Base-by-base conservation (phyloP, 1,140 invertebrate genomes). In the Lanistes nyassanus region DNA sequence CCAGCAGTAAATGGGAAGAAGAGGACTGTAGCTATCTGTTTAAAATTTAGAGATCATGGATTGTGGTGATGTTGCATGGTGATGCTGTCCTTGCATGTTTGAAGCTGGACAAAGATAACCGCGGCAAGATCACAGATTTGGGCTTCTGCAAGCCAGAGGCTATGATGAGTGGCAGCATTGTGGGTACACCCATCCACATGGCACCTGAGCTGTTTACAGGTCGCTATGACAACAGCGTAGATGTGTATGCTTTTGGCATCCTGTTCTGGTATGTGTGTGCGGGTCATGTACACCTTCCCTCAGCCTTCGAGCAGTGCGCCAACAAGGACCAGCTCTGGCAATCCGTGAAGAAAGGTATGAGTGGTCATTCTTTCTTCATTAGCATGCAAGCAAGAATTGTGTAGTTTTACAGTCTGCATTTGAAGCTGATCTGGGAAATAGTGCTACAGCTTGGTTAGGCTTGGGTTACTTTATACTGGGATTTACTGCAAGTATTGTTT, bases 61-160 rank as follows among this genome's bases (percentile, higher is more conserved):
- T 13, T 47, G 19, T 47, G 9, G 9, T 47, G 42, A 9, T 16
- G 9, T 47, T 47, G n/a, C n/a, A 47, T 47, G 9, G 9, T 47
- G 9, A 47, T 16, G 19, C 9, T 47, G 9, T 47, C 42, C 42
- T 3, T 47, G 1, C 5, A 13, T 47, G 19, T 16, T 16, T 6
- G 5, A 82, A 92, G 91, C 83, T 97, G 76, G 95, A 97, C 87
- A 88, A 87, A 9, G 86, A 92, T 7, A 93, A 94, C 83, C 91
- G 95, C 47, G 96, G 94, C 0, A 95, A 96, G 86, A 90, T 97
- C 36, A 96, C 95, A 0, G 96, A 97, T 90, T 92, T 97, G 9
- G 96, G 95, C 2, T 97, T 97, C 90, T 97, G 95, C 85, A 95
- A 96, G 81, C 95, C 95, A 0, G 95, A 95, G 88, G 95, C 95